These are phyloP conservation scores for Bucorvus abyssinicus DNA, from an alignment of 2,797 vertebrate species.

Conservation along the genomic window DNA sequence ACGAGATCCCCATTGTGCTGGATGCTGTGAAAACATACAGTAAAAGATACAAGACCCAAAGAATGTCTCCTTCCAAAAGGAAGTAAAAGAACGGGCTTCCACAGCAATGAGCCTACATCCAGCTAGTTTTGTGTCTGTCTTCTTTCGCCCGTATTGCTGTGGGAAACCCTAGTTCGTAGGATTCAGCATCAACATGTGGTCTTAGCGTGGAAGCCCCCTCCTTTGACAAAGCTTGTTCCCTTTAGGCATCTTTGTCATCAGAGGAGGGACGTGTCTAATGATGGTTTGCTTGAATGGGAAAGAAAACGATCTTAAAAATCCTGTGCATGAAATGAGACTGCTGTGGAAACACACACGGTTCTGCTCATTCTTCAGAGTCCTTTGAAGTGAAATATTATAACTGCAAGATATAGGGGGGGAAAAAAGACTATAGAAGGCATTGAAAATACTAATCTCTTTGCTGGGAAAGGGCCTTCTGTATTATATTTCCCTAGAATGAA, in stretches of 20 bases:
- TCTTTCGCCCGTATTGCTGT: neutral
- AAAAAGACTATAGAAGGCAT: neutral
- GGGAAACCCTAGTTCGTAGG: neutral
- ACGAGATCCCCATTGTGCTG: neutral
- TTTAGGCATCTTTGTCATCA: neutral
- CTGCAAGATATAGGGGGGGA: neutral
- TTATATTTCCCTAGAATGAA: neutral
- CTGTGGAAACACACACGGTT: neutral
- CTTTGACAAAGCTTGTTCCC: neutral
- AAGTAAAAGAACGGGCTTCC: neutral
- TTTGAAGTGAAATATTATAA: neutral
- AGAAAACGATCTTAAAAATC: neutral
- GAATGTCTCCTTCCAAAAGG: neutral
- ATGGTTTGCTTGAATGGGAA: neutral
- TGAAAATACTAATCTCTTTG: neutral
- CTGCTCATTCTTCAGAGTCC: neutral
- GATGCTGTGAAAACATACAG: neutral
- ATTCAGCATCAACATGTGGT: neutral
- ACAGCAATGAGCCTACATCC: neutral
- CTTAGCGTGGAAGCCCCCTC: neutral
- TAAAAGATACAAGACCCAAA: neutral
- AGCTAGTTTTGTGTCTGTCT: neutral
- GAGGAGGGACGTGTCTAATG: neutral
- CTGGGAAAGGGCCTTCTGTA: neutral
- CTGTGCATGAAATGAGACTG: fast-evolving